Evolutionary conservation across 2,797 vertebrate species (phyloP).

Genomic region (Ctenochaetus hawaiiensis): DNA sequence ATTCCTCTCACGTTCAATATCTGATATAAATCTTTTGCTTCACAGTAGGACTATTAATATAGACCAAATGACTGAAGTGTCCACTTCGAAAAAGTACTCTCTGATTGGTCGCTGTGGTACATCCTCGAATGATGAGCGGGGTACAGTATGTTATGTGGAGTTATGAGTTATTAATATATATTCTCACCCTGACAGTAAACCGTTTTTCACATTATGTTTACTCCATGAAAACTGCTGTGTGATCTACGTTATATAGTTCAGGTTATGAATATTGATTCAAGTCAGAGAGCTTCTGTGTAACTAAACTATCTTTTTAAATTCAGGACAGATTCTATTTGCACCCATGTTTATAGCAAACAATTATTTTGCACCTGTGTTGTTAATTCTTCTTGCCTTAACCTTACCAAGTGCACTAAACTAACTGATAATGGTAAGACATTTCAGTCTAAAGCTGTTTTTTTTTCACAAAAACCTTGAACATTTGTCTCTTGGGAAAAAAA

Average conservation of each 20-base stretch:
- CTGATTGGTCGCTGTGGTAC: background rate
- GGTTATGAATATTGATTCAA: background rate
- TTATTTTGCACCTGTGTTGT: too few relatives aligned
- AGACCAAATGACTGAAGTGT: conserved; percentile 4
- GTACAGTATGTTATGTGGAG: background rate
- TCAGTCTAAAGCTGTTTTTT: too few relatives aligned
- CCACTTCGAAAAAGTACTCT: background rate
- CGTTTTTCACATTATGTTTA: background rate
- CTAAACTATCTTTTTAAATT: conserved; percentile 14
- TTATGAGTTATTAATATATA: background rate
- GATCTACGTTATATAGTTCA: background rate
- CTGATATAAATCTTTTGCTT: conserved; percentile 36
- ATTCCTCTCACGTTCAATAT: conserved; percentile 46
- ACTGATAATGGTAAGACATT: too few relatives aligned
- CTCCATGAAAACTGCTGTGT: background rate
- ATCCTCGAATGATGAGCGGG: background rate
- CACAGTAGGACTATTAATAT: conserved; percentile 44
- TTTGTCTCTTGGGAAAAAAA: too few relatives aligned
- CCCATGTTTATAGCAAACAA: too few relatives aligned
- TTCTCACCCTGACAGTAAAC: background rate
- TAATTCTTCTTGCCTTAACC: too few relatives aligned
- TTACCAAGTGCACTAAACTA: too few relatives aligned
- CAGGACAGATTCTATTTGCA: background rate
- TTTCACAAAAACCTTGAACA: too few relatives aligned
- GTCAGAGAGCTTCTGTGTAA: background rate